Evolutionary conservation across 2,113 vertebrate genomes (phyloP).

Genomic region (Lethenteron reissneri): DNA sequence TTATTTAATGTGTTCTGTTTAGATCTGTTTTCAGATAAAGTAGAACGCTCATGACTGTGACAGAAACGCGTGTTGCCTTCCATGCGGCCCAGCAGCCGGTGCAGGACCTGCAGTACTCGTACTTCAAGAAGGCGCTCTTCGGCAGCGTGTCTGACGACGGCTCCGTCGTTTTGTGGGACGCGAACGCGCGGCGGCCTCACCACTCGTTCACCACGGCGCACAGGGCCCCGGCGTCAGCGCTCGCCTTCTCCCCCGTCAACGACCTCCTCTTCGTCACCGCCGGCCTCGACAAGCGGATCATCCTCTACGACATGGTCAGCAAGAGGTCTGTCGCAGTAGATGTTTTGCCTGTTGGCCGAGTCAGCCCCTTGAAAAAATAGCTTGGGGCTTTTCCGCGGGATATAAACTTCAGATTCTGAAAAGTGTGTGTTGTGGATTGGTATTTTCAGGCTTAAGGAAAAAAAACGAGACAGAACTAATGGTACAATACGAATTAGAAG

Average conservation of each 20-base stretch:
- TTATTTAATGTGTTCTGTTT: too few species aligned
- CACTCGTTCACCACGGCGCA: constrained; percentile 55
- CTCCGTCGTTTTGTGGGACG: constrained; percentile 68
- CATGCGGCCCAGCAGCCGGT: constrained; percentile 32
- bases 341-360: too few species aligned
- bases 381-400: neutral
- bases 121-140: constrained; percentile 59
- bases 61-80: too few species aligned
- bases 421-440: neutral
- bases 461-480: neutral
- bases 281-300: constrained; percentile 83
- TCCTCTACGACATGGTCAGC: constrained; percentile 77
- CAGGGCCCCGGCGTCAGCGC: constrained; percentile 63
- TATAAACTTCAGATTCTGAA: neutral
- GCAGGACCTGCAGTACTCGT: constrained; percentile 57
- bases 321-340: constrained; percentile 45
- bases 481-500: neutral
- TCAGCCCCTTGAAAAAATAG: too few species aligned
- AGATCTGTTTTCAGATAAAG: too few species aligned
- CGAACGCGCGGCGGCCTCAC: constrained; percentile 54
- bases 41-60: too few species aligned
- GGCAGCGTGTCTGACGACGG: constrained; percentile 72
- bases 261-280: constrained; percentile 69
- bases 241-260: constrained; percentile 78
- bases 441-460: neutral